phyloP scores from a whole-genome alignment of 2,888 invertebrate genomes.

The Galerucella calmariensis region DNA sequence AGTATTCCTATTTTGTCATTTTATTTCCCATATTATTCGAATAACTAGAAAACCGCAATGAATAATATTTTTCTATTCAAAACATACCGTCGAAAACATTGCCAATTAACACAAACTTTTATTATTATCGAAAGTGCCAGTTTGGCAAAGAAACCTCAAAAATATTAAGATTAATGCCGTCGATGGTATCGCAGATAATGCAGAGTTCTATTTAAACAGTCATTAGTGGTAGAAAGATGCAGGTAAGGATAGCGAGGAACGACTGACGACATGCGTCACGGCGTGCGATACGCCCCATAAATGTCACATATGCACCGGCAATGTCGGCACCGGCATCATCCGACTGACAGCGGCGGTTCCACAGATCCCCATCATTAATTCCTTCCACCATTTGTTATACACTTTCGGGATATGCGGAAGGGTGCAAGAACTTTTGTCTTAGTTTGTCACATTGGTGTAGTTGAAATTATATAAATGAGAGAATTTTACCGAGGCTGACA shows the following conservation, averaged over 20 bases:
- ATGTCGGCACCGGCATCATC: slow-evolving; percentile 55
- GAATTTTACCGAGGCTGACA: no score
- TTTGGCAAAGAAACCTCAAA: slow-evolving; percentile 42
- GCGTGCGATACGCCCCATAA: slow-evolving; percentile 63
- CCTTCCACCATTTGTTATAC: slow-evolving; percentile 37
- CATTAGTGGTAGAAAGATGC: slow-evolving; percentile 61
- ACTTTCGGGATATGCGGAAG: slow-evolving; percentile 28
- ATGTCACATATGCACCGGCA: slow-evolving; percentile 55
- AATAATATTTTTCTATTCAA: not conserved
- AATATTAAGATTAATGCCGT: slow-evolving; percentile 35
- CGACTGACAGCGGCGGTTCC: slow-evolving; percentile 57
- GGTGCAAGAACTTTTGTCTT: slow-evolving; percentile 25
- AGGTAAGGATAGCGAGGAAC: slow-evolving; percentile 58
- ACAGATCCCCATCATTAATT: slow-evolving; percentile 55
- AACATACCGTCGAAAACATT: slow-evolving; percentile 5
- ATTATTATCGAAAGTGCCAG: slow-evolving; percentile 38
- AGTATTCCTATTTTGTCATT: not conserved
- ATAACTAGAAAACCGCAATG: not conserved
- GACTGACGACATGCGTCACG: slow-evolving; percentile 63
- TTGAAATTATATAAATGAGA: no score
- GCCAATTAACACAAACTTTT: slow-evolving; percentile 24
- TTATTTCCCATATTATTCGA: not conserved
- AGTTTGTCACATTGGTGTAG: slow-evolving; percentile 20
- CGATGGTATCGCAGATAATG: slow-evolving; percentile 40
- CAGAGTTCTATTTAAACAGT: slow-evolving; percentile 58